Evolutionary conservation across 2,113 vertebrate genomes (phyloP).

Genomic region (Pseudonaja textilis): DNA sequence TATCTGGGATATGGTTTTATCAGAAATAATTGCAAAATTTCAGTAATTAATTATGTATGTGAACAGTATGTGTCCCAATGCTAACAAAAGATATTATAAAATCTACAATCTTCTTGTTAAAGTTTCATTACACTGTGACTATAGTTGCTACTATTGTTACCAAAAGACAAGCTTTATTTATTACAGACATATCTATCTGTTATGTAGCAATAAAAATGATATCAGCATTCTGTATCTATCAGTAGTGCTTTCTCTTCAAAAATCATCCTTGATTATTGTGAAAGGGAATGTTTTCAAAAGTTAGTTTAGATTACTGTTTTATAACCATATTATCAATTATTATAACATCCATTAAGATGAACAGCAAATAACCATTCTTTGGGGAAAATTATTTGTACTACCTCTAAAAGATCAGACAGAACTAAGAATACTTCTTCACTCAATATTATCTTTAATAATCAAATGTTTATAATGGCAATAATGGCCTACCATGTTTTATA

Average conservation of each 20-base stretch:
- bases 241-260: conserved; percentile 58
- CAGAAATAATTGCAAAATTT: background rate
- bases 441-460: background rate
- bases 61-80: accelerated
- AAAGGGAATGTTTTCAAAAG: conserved; percentile 60
- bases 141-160: conserved; percentile 7
- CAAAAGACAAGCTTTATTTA: conserved; percentile 12
- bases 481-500: background rate
- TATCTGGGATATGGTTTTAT: background rate
- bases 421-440: background rate
- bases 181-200: conserved; percentile 19
- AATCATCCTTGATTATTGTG: conserved; percentile 47
- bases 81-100: conserved; percentile 8
- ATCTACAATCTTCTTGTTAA: accelerated
- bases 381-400: background rate
- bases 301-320: conserved; percentile 49
- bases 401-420: background rate
- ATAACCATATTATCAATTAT: conserved; percentile 13
- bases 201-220: conserved; percentile 52
- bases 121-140: background rate
- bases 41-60: background rate
- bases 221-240: conserved; percentile 37
- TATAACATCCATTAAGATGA: background rate
- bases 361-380: background rate
- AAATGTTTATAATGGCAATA: background rate